These are phyloP conservation scores for Nettapus auritus DNA, from an alignment of 2,113 vertebrate genomes.

Conservation along the genomic window DNA sequence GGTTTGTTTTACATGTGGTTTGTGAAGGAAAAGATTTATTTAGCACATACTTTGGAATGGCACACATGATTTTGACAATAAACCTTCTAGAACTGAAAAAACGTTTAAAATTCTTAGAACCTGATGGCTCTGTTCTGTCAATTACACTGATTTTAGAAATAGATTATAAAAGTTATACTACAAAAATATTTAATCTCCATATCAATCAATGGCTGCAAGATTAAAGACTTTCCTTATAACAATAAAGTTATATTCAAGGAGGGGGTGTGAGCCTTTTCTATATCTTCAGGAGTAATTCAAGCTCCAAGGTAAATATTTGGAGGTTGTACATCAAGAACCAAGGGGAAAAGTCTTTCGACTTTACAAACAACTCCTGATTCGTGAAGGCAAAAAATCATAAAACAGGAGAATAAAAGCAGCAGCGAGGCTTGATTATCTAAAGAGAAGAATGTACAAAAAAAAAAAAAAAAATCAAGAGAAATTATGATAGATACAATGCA, in stretches of 20 bases:
- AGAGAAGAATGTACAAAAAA: conserved; percentile 64
- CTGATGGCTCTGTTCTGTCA: conserved; percentile 44
- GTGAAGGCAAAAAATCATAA: conserved; percentile 47
- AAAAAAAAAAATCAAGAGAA: conserved; percentile 63
- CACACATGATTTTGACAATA: conserved; percentile 47
- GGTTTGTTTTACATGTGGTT: not conserved
- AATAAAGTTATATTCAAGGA: not conserved
- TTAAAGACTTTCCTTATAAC: conserved; percentile 39
- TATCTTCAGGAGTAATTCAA: conserved; percentile 57
- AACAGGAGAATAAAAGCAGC: conserved; percentile 39
- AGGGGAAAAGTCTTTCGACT: conserved; percentile 49
- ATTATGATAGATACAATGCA: conserved; percentile 42
- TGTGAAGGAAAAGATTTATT: conserved; percentile 25
- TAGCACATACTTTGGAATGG: conserved; percentile 62
- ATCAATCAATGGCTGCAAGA: conserved; percentile 60
- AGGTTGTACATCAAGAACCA: conserved; percentile 63
- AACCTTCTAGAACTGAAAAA: conserved; percentile 30
- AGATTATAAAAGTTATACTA: conserved; percentile 67
- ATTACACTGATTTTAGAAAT: conserved; percentile 56
- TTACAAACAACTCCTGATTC: conserved; percentile 55
- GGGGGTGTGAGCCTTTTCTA: conserved; percentile 47
- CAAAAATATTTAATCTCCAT: conserved; percentile 65
- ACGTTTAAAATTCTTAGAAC: conserved; percentile 36
- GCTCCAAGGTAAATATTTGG: conserved; percentile 56
- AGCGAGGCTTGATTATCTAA: conserved; percentile 57